Base-by-base conservation (phyloP, 1,140 invertebrate species). In the Rhopalosiphum maidis region DNA sequence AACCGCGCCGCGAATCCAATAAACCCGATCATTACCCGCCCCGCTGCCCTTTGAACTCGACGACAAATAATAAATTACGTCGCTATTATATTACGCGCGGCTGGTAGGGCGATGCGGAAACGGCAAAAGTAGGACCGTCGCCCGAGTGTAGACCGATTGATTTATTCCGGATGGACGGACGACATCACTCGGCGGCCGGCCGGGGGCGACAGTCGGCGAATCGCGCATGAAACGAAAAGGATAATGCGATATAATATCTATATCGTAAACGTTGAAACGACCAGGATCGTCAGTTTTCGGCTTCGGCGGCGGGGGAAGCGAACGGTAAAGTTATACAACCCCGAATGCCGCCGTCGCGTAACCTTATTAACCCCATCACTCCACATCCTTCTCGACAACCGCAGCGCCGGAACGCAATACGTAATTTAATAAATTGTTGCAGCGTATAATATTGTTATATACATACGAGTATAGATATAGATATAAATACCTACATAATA, bases 181-280 rank as follows among this genome's bases (percentile, higher is more conserved):
- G 48, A 83, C 77, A 82, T 91, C 95, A 96, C 96, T 95, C 41
- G 95, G 96, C 94, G 6, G 11, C 1, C 23, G 85, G 41, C 60
- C n/a, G 11, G 41, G 85, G 41, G 22, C 23, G 82, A 23, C 37
- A 37, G 82, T n/a, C n/a, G 15, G 77, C 35, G n/a, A 83, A 83
- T 37, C n/a, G 77, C 18, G 21, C 23, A 83, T 37, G 35, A 83
- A 83, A 83, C 25, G 41, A 11, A 46, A 86, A 15, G 46, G 43
- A n/a, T 46, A 87, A 87, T 46, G 43, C 86, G 86, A 35, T 51
- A 43, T 43, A n/a, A 68, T 68, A 68, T 68, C 60, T 15, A 68
- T 68, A n/a, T 30, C 55, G 8, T 60, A 15, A 11, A 68, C 60
- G 60, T 77, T 22, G 60, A 18, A 18, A 18, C 60, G 11, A 21